Conservation (phyloP, 2,888 invertebrate species). For the Patella ulyssiponensis region DNA sequence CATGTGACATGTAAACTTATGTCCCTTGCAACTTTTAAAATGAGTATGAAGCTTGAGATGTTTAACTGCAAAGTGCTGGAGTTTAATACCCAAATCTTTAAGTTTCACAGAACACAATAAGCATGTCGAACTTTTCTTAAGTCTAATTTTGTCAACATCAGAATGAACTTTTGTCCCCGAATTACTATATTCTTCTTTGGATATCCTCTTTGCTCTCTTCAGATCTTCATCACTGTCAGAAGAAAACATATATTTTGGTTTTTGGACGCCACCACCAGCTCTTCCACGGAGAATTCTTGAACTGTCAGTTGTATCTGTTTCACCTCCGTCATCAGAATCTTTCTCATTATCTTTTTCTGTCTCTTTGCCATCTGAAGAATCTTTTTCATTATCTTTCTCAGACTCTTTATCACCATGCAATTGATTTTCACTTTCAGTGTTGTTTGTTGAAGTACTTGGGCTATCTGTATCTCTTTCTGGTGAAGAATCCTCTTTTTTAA, state of each 20-base stretch:
- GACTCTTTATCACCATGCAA: not conserved
- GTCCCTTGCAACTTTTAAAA: not conserved
- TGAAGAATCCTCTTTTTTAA: not conserved
- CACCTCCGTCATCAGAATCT: not conserved
- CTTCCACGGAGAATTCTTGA: not conserved
- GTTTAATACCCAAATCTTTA: not conserved
- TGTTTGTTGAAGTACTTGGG: not conserved
- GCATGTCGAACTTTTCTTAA: not conserved
- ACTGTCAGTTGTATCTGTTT: not conserved
- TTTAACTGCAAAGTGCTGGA: conserved; percentile 3
- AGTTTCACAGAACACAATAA: not conserved
- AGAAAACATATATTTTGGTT: not conserved
- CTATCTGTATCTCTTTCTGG: not conserved
- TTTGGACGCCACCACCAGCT: not conserved
- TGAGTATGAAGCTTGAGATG: not conserved
- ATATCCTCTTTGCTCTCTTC: not conserved
- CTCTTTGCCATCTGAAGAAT: not conserved
- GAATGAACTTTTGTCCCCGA: not conserved
- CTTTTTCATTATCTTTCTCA: not conserved
- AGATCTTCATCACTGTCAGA: conserved; percentile 4
- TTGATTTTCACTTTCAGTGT: not conserved
- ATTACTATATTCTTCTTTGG: not conserved
- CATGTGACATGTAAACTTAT: not conserved
- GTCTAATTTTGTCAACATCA: not conserved
- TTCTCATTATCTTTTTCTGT: not conserved